Conservation (phyloP, 2,888 invertebrate genomes). For the Chirona hameri region DNA sequence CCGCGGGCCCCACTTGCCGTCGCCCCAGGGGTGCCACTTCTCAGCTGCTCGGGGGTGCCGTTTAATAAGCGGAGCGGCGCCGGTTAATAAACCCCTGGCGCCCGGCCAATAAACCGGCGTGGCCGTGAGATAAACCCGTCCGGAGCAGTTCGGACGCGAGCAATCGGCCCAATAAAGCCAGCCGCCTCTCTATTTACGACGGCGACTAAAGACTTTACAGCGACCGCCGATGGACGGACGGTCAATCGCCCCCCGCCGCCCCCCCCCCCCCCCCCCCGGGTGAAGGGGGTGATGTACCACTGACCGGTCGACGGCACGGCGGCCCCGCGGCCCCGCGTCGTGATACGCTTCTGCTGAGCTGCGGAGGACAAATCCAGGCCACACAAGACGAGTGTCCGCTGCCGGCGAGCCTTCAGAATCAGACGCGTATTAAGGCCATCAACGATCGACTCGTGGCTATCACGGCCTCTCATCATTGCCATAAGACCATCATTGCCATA, state of each 20-base stretch:
- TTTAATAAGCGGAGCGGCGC: not conserved
- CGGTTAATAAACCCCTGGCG: not conserved
- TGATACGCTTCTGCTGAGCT: not conserved
- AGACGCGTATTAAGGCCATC: no score
- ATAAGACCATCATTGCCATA: no score
- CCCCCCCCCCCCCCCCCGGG: not conserved
- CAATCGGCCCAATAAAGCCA: not conserved
- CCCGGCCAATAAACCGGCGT: no score
- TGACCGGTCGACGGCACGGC: not conserved
- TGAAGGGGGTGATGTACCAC: not conserved
- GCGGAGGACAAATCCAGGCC: not conserved
- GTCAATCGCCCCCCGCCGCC: not conserved
- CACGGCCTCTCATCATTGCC: no score
- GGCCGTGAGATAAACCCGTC: conserved; percentile 1
- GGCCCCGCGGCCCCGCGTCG: not conserved
- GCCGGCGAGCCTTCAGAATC: not conserved
- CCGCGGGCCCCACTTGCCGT: no score
- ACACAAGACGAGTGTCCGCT: not conserved
- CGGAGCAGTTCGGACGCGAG: not conserved
- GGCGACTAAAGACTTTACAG: not conserved
- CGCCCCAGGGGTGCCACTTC: no score
- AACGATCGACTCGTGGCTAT: no score
- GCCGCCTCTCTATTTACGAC: not conserved
- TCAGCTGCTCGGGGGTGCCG: not conserved
- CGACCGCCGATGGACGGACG: not conserved